Evolutionary conservation across 2,888 invertebrate species (phyloP), one percentile per base, ranked within the genome.

Genomic region (Petrolisthes cinctipes): DNA sequence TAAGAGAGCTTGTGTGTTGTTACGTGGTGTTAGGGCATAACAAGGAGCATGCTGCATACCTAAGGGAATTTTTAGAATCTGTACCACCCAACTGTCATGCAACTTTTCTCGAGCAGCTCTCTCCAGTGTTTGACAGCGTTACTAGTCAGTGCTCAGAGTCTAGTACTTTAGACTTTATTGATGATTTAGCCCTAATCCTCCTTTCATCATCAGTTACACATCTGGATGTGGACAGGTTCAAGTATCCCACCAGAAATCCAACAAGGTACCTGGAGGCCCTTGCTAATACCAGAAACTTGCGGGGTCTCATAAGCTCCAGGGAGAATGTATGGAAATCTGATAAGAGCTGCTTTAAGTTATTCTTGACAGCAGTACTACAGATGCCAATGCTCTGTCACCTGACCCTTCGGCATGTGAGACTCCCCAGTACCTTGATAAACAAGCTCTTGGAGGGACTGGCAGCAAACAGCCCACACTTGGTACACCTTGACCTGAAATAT

Each of bases 191-290:
- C 61, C 78, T 83, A 20, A 73, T 73, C 73, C 83, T 83, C 20
- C 56, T 83, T 17, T 71, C 75, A 5, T 75, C 83, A 4, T 56
- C 83, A 17, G 54, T 73, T 20, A 53, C 53, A 17, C 54, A 53
- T 20, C 78, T 78, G n/a, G 54, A 78, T 54, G 53, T 78, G 54
- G 78, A 78, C 56, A 78, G 68, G 78, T 86, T 75, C 75, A 86
- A 68, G 53, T 86, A 82, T 23, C 86, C 86, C 11, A 86, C 86
- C 56, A 75, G 86, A 61, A 82, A 83, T 17, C 86, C 86, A 75
- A 23, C 82, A 23, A 86, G 75, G 82, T 86, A 86, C 66, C 78
- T 86, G 54, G 75, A 37, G 57, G 82, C 78, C 14, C 71, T 86
- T 7, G 54, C 7, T n/a, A 66, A 17, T 68, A 83, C 86, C 14